These are phyloP conservation scores for Nephrotoma flavescens DNA, from an alignment of 2,888 invertebrate species.

Conservation along the genomic window DNA sequence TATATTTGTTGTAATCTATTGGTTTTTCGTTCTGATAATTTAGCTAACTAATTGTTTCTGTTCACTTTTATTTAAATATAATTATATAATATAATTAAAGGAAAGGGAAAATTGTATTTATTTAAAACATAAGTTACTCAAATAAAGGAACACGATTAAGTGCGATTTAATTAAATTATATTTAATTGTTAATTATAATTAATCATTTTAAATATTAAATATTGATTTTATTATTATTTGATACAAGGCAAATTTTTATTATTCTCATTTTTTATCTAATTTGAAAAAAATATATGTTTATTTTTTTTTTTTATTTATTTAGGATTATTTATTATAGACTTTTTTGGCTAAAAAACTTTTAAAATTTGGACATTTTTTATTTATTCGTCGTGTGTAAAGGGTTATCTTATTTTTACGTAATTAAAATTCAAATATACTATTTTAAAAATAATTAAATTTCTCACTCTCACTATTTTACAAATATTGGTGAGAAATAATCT, in stretches of 20 bases:
- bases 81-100: not conserved
- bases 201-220: not conserved
- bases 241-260: not conserved
- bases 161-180: not conserved
- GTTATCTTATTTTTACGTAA: not conserved
- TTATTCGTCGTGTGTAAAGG: not conserved
- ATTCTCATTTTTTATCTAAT: not conserved
- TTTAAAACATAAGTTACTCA: not conserved
- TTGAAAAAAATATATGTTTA: not conserved
- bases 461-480: no score
- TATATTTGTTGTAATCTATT: not conserved
- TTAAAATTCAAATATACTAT: no score
- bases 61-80: not conserved
- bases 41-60: not conserved
- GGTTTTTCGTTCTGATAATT: not conserved
- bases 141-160: not conserved
- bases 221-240: not conserved
- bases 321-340: not conserved
- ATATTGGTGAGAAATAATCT: no score
- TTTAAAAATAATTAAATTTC: no score
- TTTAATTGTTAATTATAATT: not conserved
- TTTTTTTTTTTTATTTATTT: not conserved
- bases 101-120: not conserved
- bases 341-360: not conserved
- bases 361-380: not conserved